These are phyloP conservation scores for Clarias magur DNA, from an alignment of 2,113 vertebrate species.

Conservation along the genomic window DNA sequence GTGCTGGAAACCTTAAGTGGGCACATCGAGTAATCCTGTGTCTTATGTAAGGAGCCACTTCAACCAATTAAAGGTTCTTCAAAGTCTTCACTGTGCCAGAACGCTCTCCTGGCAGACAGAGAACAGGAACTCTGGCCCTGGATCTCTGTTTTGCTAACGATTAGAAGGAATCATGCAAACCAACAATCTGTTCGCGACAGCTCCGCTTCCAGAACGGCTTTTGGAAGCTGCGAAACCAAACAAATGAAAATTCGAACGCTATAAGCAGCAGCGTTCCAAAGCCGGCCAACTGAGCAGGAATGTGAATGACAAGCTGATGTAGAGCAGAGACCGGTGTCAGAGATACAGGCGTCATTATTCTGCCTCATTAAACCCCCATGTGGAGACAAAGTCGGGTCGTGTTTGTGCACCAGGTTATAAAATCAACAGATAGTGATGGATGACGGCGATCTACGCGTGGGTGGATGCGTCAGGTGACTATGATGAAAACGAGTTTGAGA, in stretches of 20 bases:
- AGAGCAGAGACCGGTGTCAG: background rate
- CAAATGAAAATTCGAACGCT: background rate
- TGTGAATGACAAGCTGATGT: conserved; percentile 1
- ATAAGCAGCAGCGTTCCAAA: background rate
- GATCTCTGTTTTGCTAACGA: background rate
- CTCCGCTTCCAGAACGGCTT: background rate
- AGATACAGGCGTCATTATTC: background rate
- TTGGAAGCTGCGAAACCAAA: background rate
- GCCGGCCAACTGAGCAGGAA: background rate
- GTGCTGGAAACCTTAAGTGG: background rate
- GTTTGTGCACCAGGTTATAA: background rate
- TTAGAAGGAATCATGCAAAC: background rate
- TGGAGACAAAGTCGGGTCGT: background rate
- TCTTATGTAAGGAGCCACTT: conserved; percentile 3
- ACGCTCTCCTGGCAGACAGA: background rate
- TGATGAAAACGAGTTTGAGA: background rate
- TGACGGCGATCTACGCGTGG: background rate
- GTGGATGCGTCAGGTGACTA: background rate
- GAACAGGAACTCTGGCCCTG: background rate
- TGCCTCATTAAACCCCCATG: background rate
- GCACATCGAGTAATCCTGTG: background rate
- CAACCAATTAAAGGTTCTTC: conserved; percentile 45
- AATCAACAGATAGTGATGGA: conserved; percentile 17
- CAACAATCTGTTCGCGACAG: background rate
- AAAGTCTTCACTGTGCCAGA: conserved; percentile 11